Evolutionary conservation across 1,140 invertebrate genomes (phyloP).

Genomic region (Drosophila pruinosa): DNA sequence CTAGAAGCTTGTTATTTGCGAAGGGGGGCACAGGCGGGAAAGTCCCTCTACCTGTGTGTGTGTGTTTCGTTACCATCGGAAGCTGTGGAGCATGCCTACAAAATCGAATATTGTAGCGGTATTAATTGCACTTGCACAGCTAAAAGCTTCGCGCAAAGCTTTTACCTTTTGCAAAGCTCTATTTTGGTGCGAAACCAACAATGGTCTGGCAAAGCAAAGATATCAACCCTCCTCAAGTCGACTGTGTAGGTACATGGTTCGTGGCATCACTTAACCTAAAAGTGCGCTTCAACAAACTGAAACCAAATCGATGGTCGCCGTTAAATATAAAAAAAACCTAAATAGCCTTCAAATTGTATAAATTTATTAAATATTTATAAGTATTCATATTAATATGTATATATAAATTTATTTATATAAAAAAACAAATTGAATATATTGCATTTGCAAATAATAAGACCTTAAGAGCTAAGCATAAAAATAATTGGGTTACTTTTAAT

Average conservation of each 20-base stretch:
- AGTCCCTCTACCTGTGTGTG: neutral
- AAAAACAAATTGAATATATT: constrained; percentile 50
- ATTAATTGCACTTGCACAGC: constrained; percentile 28
- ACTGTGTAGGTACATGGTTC: neutral
- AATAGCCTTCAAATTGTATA: neutral
- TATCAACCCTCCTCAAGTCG: neutral
- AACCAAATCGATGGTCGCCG: too few relatives aligned
- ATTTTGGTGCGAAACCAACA: neutral
- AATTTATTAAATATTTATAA: constrained; percentile 51
- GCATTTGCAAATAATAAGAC: constrained; percentile 40
- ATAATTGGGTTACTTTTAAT: constrained; percentile 24
- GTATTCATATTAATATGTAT: constrained; percentile 26
- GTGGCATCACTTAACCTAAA: neutral
- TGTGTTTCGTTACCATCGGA: constrained; percentile 12
- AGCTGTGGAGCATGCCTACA: constrained; percentile 19
- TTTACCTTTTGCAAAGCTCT: constrained; percentile 1
- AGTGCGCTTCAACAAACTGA: neutral
- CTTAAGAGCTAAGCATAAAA: constrained; percentile 44
- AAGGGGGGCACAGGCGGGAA: constrained; percentile 3
- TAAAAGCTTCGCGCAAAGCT: constrained; percentile 13
- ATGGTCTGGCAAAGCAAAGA: neutral
- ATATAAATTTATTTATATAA: too few relatives aligned
- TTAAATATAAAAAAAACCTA: neutral
- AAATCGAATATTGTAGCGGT: constrained; percentile 12
- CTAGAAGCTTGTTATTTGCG: constrained; percentile 21